phyloP scores from a whole-genome alignment of 2,888 invertebrate genomes.

The Eristalinus sepulchralis region DNA sequence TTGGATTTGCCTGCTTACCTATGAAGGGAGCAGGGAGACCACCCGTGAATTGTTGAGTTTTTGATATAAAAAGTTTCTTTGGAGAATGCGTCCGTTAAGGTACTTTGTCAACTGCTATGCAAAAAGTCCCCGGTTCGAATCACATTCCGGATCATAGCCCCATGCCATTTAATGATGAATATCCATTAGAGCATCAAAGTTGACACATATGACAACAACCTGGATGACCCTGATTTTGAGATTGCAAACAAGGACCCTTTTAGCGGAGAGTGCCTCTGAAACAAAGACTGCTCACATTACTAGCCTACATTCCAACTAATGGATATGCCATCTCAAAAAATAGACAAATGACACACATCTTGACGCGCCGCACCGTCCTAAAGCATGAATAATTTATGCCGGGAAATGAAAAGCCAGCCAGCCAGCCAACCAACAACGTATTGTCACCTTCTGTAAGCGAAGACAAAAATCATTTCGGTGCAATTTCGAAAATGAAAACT shows the following conservation, averaged over 20 bases:
- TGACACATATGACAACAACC: too few species aligned
- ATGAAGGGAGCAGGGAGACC: too few species aligned
- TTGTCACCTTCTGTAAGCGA: constrained; percentile 51
- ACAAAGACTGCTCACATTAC: constrained; percentile 21
- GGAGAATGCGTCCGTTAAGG: too few species aligned
- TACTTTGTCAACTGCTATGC: too few species aligned
- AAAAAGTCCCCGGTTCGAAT: too few species aligned
- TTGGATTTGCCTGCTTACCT: too few species aligned
- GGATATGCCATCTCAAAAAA: constrained; percentile 14
- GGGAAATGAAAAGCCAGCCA: constrained; percentile 52
- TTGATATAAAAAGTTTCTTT: too few species aligned
- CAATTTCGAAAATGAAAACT: constrained; percentile 59
- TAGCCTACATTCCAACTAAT: constrained; percentile 59
- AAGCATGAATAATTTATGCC: constrained; percentile 50
- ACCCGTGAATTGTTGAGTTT: too few species aligned
- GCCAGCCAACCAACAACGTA: constrained; percentile 25
- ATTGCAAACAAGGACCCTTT: background rate
- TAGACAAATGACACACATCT: constrained; percentile 34
- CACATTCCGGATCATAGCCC: too few species aligned
- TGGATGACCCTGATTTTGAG: background rate
- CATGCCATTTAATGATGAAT: too few species aligned
- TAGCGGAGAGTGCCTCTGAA: background rate
- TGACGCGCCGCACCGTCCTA: constrained; percentile 32
- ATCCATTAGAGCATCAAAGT: too few species aligned
- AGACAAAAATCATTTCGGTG: constrained; percentile 47